Evolutionary conservation across 2,797 vertebrate species (phyloP).

Genomic region (Enteromius radiatus): DNA sequence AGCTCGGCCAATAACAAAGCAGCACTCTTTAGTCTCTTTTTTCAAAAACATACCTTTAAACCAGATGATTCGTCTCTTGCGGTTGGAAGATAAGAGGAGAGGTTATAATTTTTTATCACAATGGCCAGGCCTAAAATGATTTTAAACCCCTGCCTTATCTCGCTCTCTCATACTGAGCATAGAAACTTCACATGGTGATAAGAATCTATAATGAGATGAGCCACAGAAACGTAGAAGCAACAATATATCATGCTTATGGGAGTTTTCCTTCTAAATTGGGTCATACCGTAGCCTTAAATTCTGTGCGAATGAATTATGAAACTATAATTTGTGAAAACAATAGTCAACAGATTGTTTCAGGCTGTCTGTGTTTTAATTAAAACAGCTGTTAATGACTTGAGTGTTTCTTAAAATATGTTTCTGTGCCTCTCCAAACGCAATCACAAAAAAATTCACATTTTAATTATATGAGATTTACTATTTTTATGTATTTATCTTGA

Average conservation of each 20-base stretch:
- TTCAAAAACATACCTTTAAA: constrained; percentile 12
- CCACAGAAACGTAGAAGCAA: background rate
- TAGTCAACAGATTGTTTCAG: background rate
- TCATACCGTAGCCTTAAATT: background rate
- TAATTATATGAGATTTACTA: background rate
- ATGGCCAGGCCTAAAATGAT: constrained; percentile 39
- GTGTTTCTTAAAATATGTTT: background rate
- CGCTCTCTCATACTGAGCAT: background rate
- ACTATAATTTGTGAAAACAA: background rate
- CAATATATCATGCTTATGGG: constrained; percentile 21
- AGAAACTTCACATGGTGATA: constrained; percentile 39
- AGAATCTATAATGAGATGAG: constrained; percentile 37
- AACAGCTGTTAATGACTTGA: background rate
- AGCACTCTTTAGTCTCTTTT: background rate
- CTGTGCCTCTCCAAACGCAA: background rate
- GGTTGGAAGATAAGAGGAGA: constrained; percentile 20
- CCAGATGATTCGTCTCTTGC: constrained; percentile 2
- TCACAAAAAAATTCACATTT: background rate
- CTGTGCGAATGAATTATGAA: background rate
- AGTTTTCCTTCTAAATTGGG: constrained; percentile 8
- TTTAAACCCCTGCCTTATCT: constrained; percentile 50
- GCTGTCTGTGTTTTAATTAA: background rate
- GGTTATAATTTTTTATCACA: constrained; percentile 29
- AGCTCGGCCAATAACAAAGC: background rate
- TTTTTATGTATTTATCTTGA: background rate